Percentiles rank a stretch among this genome's conserved stretches.
These are phyloP conservation scores for Blera fallax DNA, from an alignment of 2,888 invertebrate genomes.

Conservation along the genomic window DNA sequence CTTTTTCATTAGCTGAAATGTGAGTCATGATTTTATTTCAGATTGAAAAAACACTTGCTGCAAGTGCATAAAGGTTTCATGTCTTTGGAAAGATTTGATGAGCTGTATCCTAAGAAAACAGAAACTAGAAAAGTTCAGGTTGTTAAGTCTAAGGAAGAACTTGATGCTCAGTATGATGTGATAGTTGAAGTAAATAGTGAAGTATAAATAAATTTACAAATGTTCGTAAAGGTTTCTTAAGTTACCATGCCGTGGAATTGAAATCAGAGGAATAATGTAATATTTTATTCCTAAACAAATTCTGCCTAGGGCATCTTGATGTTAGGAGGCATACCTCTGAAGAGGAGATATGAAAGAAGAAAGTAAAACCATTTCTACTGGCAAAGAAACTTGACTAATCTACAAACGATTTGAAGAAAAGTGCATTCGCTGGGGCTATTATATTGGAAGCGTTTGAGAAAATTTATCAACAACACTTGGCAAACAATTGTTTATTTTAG, in stretches of 20 bases:
- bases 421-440: no score
- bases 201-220: background rate
- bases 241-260: no score
- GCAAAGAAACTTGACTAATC: no score
- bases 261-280: background rate
- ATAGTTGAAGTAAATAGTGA: background rate
- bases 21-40: background rate
- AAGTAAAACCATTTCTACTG: no score
- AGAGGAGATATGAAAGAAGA: no score
- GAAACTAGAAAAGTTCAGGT: conserved; percentile 13
- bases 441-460: no score
- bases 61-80: conserved; percentile 17
- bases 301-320: no score
- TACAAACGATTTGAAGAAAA: no score
- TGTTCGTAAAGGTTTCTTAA: no score
- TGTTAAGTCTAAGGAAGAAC: background rate
- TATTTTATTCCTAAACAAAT: background rate
- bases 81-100: background rate
- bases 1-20: background rate
- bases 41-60: conserved; percentile 13
- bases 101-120: conserved; percentile 17
- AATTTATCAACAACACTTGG: no score
- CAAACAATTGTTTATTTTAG: no score
- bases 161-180: background rate
- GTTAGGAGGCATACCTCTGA: no score